Evolutionary conservation across 2,113 vertebrate genomes (phyloP).

Genomic region (Psittacus erithacus): DNA sequence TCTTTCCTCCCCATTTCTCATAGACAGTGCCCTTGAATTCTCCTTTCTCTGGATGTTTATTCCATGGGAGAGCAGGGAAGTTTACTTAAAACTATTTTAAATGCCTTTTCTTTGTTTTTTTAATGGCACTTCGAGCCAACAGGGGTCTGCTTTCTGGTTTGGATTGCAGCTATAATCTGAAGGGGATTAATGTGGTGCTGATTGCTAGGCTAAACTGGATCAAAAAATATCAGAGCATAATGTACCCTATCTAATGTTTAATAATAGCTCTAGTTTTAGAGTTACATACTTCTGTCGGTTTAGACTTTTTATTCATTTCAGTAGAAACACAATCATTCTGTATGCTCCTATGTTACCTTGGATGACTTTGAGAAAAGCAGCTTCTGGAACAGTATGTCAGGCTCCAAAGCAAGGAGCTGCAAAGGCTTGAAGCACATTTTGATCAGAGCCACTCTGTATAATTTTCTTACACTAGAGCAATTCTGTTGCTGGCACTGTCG

Average conservation of each 20-base stretch:
- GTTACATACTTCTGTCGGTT: neutral
- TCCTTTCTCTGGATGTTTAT: neutral
- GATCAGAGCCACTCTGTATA: neutral
- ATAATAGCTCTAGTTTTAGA: neutral
- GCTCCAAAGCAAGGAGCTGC: neutral
- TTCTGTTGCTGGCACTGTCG: neutral
- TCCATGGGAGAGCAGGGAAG: neutral
- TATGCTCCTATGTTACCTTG: neutral
- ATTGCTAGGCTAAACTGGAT: neutral
- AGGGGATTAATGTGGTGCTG: neutral
- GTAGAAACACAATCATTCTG: neutral
- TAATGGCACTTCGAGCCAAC: neutral
- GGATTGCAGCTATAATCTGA: neutral
- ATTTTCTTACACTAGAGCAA: neutral
- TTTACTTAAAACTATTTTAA: constrained; percentile 4
- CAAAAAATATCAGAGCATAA: neutral
- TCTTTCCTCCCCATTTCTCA: neutral
- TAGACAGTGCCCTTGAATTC: neutral
- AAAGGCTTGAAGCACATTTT: neutral
- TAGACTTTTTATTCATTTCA: neutral
- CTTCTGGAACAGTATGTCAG: neutral
- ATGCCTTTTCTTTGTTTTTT: neutral
- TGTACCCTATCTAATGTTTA: neutral
- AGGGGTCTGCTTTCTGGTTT: neutral
- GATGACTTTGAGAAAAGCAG: neutral